These are phyloP conservation scores for Oedothorax gibbosus DNA, from an alignment of 1,140 invertebrate species.

Conservation along the genomic window DNA sequence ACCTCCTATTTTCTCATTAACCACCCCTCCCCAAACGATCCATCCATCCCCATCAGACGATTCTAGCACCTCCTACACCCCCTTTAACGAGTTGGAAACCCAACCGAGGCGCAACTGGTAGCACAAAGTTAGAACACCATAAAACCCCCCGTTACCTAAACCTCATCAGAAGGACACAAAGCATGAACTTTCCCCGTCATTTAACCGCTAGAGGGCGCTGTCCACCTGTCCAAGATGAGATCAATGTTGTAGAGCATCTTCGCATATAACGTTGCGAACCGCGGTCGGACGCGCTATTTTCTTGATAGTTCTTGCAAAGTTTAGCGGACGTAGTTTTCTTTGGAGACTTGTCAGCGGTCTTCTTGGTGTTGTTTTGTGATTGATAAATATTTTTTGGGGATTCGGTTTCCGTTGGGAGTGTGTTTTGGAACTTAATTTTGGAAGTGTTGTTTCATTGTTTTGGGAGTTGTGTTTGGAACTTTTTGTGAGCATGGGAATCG, in stretches of 20 bases:
- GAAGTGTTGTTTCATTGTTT: neutral
- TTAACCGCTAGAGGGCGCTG: constrained; percentile 25
- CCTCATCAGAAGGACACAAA: too few relatives aligned
- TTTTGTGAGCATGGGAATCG: constrained; percentile 38
- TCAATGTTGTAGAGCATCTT: constrained; percentile 15
- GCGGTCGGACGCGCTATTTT: neutral
- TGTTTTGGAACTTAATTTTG: neutral
- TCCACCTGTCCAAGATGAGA: neutral
- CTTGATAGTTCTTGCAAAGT: neutral
- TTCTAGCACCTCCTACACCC: too few relatives aligned
- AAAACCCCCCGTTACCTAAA: neutral
- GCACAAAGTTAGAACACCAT: neutral
- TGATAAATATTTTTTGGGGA: neutral
- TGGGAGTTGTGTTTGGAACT: neutral
- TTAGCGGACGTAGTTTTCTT: too few relatives aligned
- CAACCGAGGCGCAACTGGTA: constrained; percentile 50
- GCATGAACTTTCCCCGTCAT: constrained; percentile 3
- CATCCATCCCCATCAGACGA: too few relatives aligned
- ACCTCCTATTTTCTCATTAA: too few relatives aligned
- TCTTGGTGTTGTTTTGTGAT: neutral
- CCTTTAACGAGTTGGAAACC: too few relatives aligned
- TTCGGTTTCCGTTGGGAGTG: neutral
- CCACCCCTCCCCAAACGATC: too few relatives aligned
- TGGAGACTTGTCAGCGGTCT: neutral
- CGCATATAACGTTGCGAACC: constrained; percentile 36